Evolutionary conservation across 2,113 vertebrate genomes (phyloP), one percentile per base, ranked within the genome.

Genomic region (Polyodon spathula): DNA sequence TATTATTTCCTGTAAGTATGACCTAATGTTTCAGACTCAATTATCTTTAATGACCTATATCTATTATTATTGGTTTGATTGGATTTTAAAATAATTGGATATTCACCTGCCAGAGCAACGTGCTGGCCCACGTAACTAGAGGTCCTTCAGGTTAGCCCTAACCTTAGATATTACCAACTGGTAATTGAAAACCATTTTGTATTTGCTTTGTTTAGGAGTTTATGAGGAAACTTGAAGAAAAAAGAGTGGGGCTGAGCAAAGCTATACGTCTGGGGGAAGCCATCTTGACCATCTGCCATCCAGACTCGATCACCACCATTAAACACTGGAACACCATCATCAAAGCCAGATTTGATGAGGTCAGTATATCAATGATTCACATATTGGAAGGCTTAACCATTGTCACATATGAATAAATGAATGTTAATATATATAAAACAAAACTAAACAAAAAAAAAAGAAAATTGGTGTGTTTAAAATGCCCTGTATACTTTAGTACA

Each of bases 321-420:
- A 99, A 99, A 71, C 94, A 99, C 86, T 99, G 96, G 96, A 97
- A 95, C 76, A 98, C 96, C 50, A 97, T 99, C 76, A 98, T 99
- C 82, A 92, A 89, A 85, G 95, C 96, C 55, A 89, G 95, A 56
- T 95, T 98, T 65, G 95, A 99, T 77, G 96, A 99, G 96, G 96
- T 98, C 78, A 77, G 88, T 84, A 65, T 51, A 11, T 39, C 1
- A 50, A 6, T n/a, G 11, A 10, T 8, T 50, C 15, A 50, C 12
- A 50, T 27, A 27, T 6, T 2, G 6, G 15, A 10, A 8, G 48
- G 14, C 48, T 50, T 5, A 50, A 2, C 3, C 48, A 12, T 14
- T n/a, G 48, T n/a, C 48, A 8, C 48, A n/a, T 50, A 27, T 27
- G 27, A 50, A 50, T 50, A 50, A 50, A 50, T 50, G 12, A 50